Evolutionary conservation across 1,140 invertebrate species (phyloP).

Genomic region (Heliothis virescens): DNA sequence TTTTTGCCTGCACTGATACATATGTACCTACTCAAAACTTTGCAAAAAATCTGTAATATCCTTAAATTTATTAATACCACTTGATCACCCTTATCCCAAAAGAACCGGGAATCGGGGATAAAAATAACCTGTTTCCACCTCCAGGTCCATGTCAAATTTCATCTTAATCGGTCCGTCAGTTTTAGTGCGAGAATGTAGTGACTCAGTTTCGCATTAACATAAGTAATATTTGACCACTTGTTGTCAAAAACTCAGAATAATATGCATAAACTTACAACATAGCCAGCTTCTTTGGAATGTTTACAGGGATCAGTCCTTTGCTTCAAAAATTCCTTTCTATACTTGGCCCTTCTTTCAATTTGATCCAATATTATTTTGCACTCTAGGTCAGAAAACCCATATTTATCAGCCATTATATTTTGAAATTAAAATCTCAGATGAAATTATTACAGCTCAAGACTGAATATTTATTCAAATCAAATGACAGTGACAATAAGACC

Average conservation of each 20-base stretch:
- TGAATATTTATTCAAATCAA: background rate
- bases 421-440: slow-evolving; percentile 8
- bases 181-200: background rate
- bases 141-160: background rate
- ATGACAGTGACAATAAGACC: background rate
- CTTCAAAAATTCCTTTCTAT: slow-evolving; percentile 89
- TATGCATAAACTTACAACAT: slow-evolving; percentile 67
- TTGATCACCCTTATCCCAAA: too few species aligned
- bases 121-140: too few species aligned
- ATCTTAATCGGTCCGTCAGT: background rate
- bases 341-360: slow-evolving; percentile 84
- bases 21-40: too few species aligned
- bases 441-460: slow-evolving; percentile 9
- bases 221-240: background rate
- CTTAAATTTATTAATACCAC: too few species aligned
- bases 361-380: slow-evolving; percentile 86
- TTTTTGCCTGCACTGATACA: too few species aligned
- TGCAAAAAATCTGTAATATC: too few species aligned
- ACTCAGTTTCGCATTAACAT: background rate
- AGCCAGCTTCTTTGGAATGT: slow-evolving; percentile 70
- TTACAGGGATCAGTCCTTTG: slow-evolving; percentile 88
- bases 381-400: slow-evolving; percentile 74
- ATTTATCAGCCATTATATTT: slow-evolving; percentile 53
- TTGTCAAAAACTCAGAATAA: background rate
- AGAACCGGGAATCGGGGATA: too few species aligned